Evolutionary conservation across 2,797 vertebrate genomes (phyloP), one percentile per base, ranked within the genome.

Genomic region (Hyperoplus lanceolatus): DNA sequence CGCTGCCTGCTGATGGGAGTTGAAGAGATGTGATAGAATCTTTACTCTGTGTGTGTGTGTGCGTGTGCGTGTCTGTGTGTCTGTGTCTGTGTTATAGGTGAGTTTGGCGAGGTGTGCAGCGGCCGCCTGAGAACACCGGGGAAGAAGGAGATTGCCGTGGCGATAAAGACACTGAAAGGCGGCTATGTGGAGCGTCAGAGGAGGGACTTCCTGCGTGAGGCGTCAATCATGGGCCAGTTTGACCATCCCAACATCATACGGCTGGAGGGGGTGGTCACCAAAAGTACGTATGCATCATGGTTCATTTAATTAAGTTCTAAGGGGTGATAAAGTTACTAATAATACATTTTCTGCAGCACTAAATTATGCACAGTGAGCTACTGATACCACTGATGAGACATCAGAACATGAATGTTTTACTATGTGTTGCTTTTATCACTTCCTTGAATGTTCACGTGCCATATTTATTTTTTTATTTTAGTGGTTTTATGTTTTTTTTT

Each of bases 181-280:
- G 97, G 97, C 50, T 97, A 98, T 0, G 83, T 98, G 84, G 97
- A 98, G 86, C 95, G 95, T 4, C 97, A 98, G 89, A 96, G 97
- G 84, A 95, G 95, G 88, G 97, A 98, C 90, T 98, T 98, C 93
- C 94, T 98, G 71, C 94, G 97, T 53, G 97, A 98, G 93, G 97
- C 97, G 0, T 97, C 97, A 69, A 98, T 98, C 91, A 98, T 98
- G 97, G 97, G 97, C 76, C 97, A 98, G 69, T 98, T 98, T 90
- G 97, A 98, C 86, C 96, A 98, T 75, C 97, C 97, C 59, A 98
- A 98, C 80, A 98, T 98, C 83, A 97, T 98, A 90, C 95, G 96
- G 48, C 95, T 98, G 43, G 97, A 98, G 91, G 97, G 97, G 39
- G 97, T 98, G 68, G 97, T 98, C 81, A 98, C 97, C 56, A 98